phyloP scores from a whole-genome alignment of 1,140 invertebrate species.

The Conopomorpha cramerella region DNA sequence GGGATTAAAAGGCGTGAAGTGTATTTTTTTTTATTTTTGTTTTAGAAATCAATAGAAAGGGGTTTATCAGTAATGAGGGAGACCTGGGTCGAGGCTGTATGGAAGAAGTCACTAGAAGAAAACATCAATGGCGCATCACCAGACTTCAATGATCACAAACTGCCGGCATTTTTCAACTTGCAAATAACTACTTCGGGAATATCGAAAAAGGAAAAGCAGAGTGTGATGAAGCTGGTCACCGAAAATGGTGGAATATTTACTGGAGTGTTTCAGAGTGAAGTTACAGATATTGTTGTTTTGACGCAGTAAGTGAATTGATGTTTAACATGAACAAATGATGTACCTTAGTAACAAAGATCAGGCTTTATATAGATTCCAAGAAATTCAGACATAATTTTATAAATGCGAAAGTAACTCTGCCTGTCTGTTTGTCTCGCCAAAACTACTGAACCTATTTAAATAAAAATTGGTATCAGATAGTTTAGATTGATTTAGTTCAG shows the following conservation, averaged over 20 bases:
- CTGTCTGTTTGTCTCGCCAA: too few species aligned
- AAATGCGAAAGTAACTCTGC: too few species aligned
- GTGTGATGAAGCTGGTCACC: constrained; percentile 73
- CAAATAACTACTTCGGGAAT: constrained; percentile 81
- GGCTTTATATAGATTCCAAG: too few species aligned
- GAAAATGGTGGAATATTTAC: constrained; percentile 70
- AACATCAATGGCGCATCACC: constrained; percentile 67
- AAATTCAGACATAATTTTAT: too few species aligned
- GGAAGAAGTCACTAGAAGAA: constrained; percentile 70
- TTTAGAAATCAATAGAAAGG: constrained; percentile 72
- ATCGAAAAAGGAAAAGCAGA: constrained; percentile 66
- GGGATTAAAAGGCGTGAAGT: too few species aligned
- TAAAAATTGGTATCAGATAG: too few species aligned
- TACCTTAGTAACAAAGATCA: too few species aligned
- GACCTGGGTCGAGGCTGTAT: constrained; percentile 80
- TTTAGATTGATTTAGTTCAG: too few species aligned
- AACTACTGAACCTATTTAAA: too few species aligned
- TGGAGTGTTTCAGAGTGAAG: constrained; percentile 57
- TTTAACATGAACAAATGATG: too few species aligned
- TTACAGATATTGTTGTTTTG: constrained; percentile 59
- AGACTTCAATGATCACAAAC: constrained; percentile 68
- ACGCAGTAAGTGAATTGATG: constrained; percentile 60
- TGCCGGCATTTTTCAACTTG: constrained; percentile 82
- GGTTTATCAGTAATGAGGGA: constrained; percentile 77
- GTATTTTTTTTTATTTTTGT: constrained; percentile 13